Evolutionary conservation across 2,797 vertebrate genomes (phyloP).

Genomic region (Octomys mimax): DNA sequence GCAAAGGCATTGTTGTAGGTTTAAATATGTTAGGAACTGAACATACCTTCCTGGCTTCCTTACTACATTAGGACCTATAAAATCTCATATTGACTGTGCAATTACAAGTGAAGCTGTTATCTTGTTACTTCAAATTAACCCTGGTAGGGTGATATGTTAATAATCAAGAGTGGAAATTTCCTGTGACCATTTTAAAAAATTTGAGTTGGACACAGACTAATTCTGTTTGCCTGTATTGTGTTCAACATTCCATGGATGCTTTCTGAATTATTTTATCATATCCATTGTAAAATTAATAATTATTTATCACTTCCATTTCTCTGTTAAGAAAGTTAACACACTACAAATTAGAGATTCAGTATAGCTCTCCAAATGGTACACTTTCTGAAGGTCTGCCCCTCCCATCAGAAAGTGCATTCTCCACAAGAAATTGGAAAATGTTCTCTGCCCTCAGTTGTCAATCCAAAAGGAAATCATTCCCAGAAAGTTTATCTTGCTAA

Average conservation of each 20-base stretch:
- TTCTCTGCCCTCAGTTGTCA: not conserved
- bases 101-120: not conserved
- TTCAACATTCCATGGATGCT: slow-evolving; percentile 18
- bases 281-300: slow-evolving; percentile 66
- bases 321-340: slow-evolving; percentile 54
- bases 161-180: slow-evolving; percentile 29
- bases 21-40: not conserved
- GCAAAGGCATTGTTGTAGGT: not conserved
- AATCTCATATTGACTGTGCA: slow-evolving; percentile 9
- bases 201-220: slow-evolving; percentile 48
- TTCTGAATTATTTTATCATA: slow-evolving; percentile 59
- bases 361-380: not conserved
- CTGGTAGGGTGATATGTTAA: not conserved
- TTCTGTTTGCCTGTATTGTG: slow-evolving; percentile 13
- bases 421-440: slow-evolving; percentile 49
- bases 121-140: slow-evolving; percentile 41
- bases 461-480: slow-evolving; percentile 42
- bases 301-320: slow-evolving; percentile 70
- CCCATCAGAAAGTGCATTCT: not conserved
- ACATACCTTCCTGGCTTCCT: not conserved
- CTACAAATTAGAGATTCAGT: slow-evolving; percentile 64
- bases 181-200: slow-evolving; percentile 3
- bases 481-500: slow-evolving; percentile 36
- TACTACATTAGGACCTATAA: not conserved
- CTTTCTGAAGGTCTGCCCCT: not conserved